Percentiles rank a stretch among this genome's conserved stretches.
phyloP scores from a whole-genome alignment of 2,113 vertebrate species.

The Ursus arctos region DNA sequence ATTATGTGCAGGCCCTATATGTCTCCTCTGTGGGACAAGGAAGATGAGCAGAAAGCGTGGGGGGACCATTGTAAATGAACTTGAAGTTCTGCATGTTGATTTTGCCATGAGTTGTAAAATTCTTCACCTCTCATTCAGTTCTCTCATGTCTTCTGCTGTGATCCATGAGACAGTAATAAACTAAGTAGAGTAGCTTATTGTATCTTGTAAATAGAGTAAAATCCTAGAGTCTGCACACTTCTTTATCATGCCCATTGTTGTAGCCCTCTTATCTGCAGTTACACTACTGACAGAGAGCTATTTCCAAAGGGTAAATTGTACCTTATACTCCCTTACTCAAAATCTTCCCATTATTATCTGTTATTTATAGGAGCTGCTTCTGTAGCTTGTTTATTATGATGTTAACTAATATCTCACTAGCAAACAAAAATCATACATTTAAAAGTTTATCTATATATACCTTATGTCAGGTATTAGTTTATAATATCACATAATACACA shows the following conservation, averaged over 20 bases:
- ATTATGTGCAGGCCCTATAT: background rate
- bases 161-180: background rate
- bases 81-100: background rate
- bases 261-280: background rate
- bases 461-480: background rate
- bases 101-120: background rate
- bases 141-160: background rate
- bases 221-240: background rate
- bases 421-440: background rate
- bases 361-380: background rate
- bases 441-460: background rate
- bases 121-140: background rate
- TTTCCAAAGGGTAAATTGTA: background rate
- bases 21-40: background rate
- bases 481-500: background rate
- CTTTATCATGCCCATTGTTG: background rate
- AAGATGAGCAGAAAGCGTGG: accelerated
- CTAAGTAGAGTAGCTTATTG: background rate
- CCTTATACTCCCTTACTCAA: background rate
- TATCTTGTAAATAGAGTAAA: background rate
- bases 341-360: background rate
- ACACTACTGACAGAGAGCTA: background rate
- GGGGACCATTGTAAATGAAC: background rate
- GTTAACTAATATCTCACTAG: background rate
- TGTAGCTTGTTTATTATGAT: background rate